Evolutionary conservation across 2,888 invertebrate species (phyloP), one percentile per base, ranked within the genome.

Genomic region (Yponomeuta plumbellus): DNA sequence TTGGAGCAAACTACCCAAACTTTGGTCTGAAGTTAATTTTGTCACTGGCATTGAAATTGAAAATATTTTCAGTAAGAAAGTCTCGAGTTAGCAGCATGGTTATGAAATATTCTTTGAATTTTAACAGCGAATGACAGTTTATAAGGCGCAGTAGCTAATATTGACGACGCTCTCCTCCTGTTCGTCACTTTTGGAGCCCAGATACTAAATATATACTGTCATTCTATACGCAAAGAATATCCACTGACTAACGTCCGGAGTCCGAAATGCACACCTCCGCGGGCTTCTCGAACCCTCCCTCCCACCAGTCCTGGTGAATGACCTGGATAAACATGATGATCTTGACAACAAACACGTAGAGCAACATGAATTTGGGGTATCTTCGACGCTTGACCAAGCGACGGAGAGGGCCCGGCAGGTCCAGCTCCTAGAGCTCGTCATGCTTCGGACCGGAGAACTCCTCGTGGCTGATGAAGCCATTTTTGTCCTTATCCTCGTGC

Each of bases 391-490:
- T 52, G 17, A 52, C 2, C 8, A 17, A 2, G 11, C 13, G 26
- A n/a, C 21, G 39, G 20, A 40, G 64, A n/a, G 17, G 17, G n/a
- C 21, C 21, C 20, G n/a, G 34, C 44, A 17, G 17, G 17, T 17
- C 59, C 22, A 59, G 8, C 17, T 40, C 78, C 93, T 96, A 98
- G 83, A 99, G 95, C 89, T 98, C 99, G 84, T 99, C 99, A 86
- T 98, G 98, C 84, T 99, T 98, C 20, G 98, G 98, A 4, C 98
- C 98, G 34, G 97, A 97, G 92, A 99, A 99, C 88, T 99, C 98
- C 64, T 96, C 96, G 88, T 97, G 97, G 71, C 98, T 98, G 76
- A 99, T 98, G 89, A 94, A 97, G 69, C 98, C 98, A 80, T 99
- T 98, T 85, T 97, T 97, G 87, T 99, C 98, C 84, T 96, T 97